A percentile compares a stretch with the other conserved stretches of the same genome.
Evolutionary conservation across 2,797 vertebrate genomes (phyloP).

Genomic region (Argentina silus): DNA sequence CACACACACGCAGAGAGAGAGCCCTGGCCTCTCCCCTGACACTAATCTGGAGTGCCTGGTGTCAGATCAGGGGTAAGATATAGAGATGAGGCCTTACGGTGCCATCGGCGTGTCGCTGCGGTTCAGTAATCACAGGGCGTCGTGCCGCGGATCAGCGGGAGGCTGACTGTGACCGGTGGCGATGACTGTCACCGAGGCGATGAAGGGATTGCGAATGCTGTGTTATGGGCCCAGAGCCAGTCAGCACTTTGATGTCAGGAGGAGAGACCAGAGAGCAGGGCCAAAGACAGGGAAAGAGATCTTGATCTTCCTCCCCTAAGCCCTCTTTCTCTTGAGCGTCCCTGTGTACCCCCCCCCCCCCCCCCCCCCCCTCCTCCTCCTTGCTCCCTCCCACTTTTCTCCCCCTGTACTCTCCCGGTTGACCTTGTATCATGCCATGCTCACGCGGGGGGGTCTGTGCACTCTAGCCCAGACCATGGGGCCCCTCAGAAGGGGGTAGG

Average conservation of each 20-base stretch:
- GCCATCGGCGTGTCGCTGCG: conserved; percentile 36
- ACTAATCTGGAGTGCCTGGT: conserved; percentile 3
- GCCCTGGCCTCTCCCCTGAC: background rate
- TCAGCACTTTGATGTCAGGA: conserved; percentile 25
- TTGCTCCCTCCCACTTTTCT: background rate
- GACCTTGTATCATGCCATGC: too few species aligned
- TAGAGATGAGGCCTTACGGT: conserved; percentile 36
- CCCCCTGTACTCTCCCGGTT: background rate
- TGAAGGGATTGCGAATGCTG: conserved; percentile 21
- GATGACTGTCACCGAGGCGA: conserved; percentile 31
- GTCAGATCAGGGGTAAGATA: conserved; percentile 22
- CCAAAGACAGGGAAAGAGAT: background rate
- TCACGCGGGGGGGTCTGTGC: too few species aligned
- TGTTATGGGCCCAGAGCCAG: conserved; percentile 17
- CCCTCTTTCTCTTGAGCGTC: background rate
- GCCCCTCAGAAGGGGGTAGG: background rate
- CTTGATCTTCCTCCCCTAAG: background rate
- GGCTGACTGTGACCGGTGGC: conserved; percentile 31
- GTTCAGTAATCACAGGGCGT: conserved; percentile 20
- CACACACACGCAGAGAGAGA: too few species aligned
- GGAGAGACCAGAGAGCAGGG: conserved; percentile 11
- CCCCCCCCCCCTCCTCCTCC: background rate
- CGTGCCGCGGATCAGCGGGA: conserved; percentile 20
- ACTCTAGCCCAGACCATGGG: too few species aligned
- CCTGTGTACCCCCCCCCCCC: background rate